A percentile compares a stretch with the other conserved stretches of the same genome.
Conservation (phyloP, 2,113 vertebrate species). For the Rattus rattus region DNA sequence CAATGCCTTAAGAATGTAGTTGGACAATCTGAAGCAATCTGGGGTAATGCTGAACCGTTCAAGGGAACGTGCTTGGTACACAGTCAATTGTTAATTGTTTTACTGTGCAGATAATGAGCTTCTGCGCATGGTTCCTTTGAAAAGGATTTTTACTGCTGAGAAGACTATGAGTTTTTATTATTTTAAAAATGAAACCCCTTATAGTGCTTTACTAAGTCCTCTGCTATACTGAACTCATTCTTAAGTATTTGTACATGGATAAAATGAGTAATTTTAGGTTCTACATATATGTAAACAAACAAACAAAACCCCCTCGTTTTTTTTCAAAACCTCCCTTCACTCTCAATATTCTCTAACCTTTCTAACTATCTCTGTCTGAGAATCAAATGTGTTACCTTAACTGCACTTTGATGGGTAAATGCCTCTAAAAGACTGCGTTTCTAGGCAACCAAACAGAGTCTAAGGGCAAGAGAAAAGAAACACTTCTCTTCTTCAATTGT, state of each 20-base stretch:
- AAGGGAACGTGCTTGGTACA: constrained; percentile 38
- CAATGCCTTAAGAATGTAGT: not conserved
- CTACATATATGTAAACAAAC: constrained; percentile 38
- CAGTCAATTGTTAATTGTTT: constrained; percentile 60
- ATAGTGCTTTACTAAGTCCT: constrained; percentile 9
- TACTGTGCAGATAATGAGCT: constrained; percentile 61
- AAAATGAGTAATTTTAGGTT: constrained; percentile 44
- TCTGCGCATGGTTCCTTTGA: constrained; percentile 50
- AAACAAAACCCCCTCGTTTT: not conserved
- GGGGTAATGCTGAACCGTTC: not conserved
- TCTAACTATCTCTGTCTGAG: constrained; percentile 41
- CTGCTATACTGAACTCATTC: constrained; percentile 3
- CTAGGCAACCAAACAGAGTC: constrained; percentile 53
- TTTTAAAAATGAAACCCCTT: constrained; percentile 46
- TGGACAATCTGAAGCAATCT: constrained; percentile 25
- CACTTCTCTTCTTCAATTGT: constrained; percentile 4
- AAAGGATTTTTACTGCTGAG: constrained; percentile 15
- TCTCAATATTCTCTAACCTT: not conserved
- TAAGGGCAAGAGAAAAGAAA: constrained; percentile 53
- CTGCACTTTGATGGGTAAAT: constrained; percentile 65
- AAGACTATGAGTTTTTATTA: not conserved
- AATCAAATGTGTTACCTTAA: constrained; percentile 64
- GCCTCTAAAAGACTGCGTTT: constrained; percentile 61
- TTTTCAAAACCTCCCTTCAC: constrained; percentile 21
- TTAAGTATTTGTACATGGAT: not conserved